A percentile compares a stretch with the other conserved stretches of the same genome.
These are phyloP conservation scores for Synanthedon vespiformis DNA, from an alignment of 2,888 invertebrate species.

Conservation along the genomic window DNA sequence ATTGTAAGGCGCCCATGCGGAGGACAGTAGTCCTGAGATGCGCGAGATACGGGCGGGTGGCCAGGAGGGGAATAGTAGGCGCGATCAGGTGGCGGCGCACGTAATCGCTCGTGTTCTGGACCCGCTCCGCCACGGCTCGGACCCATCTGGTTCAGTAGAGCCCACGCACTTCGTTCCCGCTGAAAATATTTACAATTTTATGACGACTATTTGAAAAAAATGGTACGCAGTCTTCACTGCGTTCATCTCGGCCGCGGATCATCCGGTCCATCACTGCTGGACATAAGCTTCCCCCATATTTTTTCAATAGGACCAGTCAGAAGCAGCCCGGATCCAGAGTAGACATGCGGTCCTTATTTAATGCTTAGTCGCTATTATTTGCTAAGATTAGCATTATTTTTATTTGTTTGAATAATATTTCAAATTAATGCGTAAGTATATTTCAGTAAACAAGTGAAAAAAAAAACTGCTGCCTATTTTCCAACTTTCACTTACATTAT, in stretches of 20 bases:
- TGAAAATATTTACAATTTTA: conserved; percentile 21
- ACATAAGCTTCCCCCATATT: too few relatives aligned
- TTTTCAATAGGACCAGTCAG: too few relatives aligned
- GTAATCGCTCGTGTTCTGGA: conserved; percentile 32
- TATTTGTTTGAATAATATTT: too few relatives aligned
- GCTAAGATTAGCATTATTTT: neutral
- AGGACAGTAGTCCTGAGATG: conserved; percentile 33
- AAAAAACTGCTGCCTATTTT: too few relatives aligned
- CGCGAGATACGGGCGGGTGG: conserved; percentile 18
- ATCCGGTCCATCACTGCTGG: too few relatives aligned
- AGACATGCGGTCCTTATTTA: neutral
- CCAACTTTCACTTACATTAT: too few relatives aligned
- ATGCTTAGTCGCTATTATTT: neutral
- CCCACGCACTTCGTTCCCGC: conserved; percentile 68
- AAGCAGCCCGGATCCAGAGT: neutral
- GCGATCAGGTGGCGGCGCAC: conserved; percentile 32
- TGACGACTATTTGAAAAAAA: neutral
- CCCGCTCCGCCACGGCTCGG: conserved; percentile 42
- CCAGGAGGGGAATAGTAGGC: conserved; percentile 28
- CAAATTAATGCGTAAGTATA: too few relatives aligned
- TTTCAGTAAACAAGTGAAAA: too few relatives aligned
- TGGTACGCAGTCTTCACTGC: too few relatives aligned
- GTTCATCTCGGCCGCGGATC: neutral
- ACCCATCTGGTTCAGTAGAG: conserved; percentile 65
- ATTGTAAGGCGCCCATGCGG: conserved; percentile 17